phyloP scores from a whole-genome alignment of 1,140 invertebrate genomes.

The Drosophila hydei region DNA sequence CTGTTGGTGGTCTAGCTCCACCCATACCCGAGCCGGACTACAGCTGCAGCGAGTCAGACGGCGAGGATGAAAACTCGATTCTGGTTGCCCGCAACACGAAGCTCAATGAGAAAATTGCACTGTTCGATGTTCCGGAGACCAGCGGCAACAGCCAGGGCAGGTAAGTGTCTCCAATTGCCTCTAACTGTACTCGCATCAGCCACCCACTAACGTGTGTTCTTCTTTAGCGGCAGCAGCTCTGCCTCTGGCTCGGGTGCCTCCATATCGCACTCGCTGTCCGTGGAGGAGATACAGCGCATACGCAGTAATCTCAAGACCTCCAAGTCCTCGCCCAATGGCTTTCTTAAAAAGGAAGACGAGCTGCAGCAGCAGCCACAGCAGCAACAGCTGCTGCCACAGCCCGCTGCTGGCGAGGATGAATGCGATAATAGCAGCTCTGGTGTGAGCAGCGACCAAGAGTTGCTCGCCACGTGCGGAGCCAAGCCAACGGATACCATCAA shows the following conservation, averaged over 20 bases:
- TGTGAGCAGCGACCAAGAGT: conserved; percentile 93
- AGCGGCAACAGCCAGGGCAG: conserved; percentile 89
- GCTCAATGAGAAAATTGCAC: conserved; percentile 80
- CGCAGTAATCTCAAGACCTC: conserved; percentile 92
- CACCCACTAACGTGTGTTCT: background rate
- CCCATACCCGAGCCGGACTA: conserved; percentile 96
- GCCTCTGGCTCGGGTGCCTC: conserved; percentile 87
- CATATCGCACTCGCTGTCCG: conserved; percentile 92
- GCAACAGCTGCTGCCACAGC: conserved; percentile 44
- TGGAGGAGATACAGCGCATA: conserved; percentile 94
- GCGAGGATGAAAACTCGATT: conserved; percentile 85
- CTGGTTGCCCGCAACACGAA: conserved; percentile 80
- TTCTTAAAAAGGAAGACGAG: conserved; percentile 86
- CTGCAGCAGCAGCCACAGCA: conserved; percentile 38
- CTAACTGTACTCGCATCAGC: background rate
- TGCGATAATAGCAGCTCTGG: conserved; percentile 94
- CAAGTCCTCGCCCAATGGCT: conserved; percentile 92
- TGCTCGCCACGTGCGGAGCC: conserved; percentile 60
- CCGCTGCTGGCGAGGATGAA: conserved; percentile 86
- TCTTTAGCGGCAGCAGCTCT: conserved; percentile 85
- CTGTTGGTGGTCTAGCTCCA: conserved; percentile 84
- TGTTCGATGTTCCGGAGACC: conserved; percentile 85
- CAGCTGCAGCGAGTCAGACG: conserved; percentile 91
- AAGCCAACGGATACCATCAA: conserved; percentile 82
- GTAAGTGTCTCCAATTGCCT: conserved; percentile 69